phyloP scores from a whole-genome alignment of 2,113 vertebrate genomes.

The Ptilorrhoa leucosticta region DNA sequence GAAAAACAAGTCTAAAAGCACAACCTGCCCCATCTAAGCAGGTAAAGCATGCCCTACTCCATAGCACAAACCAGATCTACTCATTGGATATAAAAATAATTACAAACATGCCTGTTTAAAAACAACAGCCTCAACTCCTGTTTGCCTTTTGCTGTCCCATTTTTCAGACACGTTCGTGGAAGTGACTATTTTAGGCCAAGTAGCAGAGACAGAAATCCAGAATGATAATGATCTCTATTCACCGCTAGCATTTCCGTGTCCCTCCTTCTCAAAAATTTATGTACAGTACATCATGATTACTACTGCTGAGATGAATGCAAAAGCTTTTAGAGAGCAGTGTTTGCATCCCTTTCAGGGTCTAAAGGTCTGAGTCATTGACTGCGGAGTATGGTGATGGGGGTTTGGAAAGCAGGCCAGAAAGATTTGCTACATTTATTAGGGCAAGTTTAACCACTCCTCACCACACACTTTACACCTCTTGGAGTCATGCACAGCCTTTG shows the following conservation, averaged over 20 bases:
- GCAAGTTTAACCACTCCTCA: neutral
- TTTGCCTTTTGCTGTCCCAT: neutral
- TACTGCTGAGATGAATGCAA: neutral
- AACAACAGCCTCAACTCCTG: neutral
- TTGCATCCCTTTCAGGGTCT: neutral
- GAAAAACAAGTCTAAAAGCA: neutral
- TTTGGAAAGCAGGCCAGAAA: neutral
- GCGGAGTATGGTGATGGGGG: neutral
- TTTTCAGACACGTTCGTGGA: neutral
- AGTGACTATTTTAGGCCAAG: neutral
- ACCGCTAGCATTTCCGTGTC: accelerated
- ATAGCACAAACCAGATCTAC: neutral
- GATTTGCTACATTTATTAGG: neutral
- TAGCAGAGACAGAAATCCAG: neutral
- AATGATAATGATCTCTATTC: neutral
- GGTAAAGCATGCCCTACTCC: neutral
- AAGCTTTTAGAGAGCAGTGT: neutral
- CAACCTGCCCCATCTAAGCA: neutral
- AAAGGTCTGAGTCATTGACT: neutral
- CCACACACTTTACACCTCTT: neutral
- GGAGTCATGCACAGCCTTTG: neutral
- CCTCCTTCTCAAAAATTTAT: neutral
- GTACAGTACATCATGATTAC: neutral
- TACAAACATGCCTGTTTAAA: neutral
- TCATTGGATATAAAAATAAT: neutral